Conservation (phyloP, 1,140 invertebrate species). For the Drosophila lacteicornis region DNA sequence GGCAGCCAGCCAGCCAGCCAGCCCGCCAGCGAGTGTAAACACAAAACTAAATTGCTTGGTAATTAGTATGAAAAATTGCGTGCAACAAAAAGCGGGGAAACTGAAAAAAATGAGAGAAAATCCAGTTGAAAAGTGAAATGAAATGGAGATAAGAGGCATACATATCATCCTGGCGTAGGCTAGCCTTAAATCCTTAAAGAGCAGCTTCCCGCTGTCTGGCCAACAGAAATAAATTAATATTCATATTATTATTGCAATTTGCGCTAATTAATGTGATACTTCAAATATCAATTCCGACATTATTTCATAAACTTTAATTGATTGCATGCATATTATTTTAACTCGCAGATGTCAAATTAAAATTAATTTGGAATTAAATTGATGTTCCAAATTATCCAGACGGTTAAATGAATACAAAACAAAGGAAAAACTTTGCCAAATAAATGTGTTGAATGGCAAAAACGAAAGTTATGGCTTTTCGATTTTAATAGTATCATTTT, state of each 20-base stretch:
- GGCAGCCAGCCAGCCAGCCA: conserved; percentile 50
- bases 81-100: conserved; percentile 30
- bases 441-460: background rate
- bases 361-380: conserved; percentile 28
- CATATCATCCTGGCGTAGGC: background rate
- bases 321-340: conserved; percentile 8
- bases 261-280: conserved; percentile 25
- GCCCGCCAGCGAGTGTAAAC: conserved; percentile 63
- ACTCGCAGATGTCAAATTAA: conserved; percentile 9
- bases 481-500: background rate
- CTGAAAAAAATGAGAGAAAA: conserved; percentile 22
- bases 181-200: conserved; percentile 18
- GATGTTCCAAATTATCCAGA: conserved; percentile 1
- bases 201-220: background rate
- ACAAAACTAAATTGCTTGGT: conserved; percentile 83
- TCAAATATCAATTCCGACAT: conserved; percentile 18
- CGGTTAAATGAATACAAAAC: background rate
- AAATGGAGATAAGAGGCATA: conserved; percentile 16
- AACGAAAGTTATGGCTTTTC: background rate
- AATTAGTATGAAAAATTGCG: conserved; percentile 82
- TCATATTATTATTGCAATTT: conserved; percentile 11
- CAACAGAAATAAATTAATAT: conserved; percentile 6
- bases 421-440: background rate
- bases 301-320: conserved; percentile 19
- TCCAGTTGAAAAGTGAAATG: conserved; percentile 35